Conservation (phyloP, 2,888 invertebrate genomes). For the Strigamia maritima region DNA sequence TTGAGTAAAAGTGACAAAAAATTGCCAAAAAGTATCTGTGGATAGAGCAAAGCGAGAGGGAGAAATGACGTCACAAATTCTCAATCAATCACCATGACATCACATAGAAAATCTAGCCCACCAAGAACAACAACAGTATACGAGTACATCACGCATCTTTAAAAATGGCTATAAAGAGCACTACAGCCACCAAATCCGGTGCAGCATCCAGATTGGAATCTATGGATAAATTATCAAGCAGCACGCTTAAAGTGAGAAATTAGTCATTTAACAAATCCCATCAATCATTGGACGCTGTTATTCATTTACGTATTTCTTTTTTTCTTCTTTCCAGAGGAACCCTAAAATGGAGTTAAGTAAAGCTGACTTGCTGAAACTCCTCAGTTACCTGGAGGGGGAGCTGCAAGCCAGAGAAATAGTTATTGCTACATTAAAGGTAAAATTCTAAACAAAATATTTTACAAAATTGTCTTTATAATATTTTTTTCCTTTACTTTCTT, state of each 20-base stretch:
- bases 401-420: constrained; percentile 82
- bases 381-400: constrained; percentile 82
- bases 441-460: not conserved
- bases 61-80: too few relatives aligned
- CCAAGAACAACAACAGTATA: too few relatives aligned
- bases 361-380: constrained; percentile 72
- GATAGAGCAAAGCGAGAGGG: too few relatives aligned
- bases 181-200: not conserved
- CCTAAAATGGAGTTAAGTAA: constrained; percentile 64
- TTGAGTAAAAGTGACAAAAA: too few relatives aligned
- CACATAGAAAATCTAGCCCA: too few relatives aligned
- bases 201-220: constrained; percentile 38
- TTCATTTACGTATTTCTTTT: too few relatives aligned
- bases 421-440: constrained; percentile 75
- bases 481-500: too few relatives aligned
- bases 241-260: constrained; percentile 40
- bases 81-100: too few relatives aligned
- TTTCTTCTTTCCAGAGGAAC: constrained; percentile 46
- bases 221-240: constrained; percentile 40
- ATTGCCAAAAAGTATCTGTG: too few relatives aligned
- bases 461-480: not conserved
- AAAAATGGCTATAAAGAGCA: constrained; percentile 31
- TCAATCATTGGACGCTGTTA: not conserved
- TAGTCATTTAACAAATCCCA: too few relatives aligned
- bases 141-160: not conserved